Percentiles rank a stretch among this genome's conserved stretches.
phyloP scores from a whole-genome alignment of 2,113 vertebrate genomes.

The Cinclus cinclus region DNA sequence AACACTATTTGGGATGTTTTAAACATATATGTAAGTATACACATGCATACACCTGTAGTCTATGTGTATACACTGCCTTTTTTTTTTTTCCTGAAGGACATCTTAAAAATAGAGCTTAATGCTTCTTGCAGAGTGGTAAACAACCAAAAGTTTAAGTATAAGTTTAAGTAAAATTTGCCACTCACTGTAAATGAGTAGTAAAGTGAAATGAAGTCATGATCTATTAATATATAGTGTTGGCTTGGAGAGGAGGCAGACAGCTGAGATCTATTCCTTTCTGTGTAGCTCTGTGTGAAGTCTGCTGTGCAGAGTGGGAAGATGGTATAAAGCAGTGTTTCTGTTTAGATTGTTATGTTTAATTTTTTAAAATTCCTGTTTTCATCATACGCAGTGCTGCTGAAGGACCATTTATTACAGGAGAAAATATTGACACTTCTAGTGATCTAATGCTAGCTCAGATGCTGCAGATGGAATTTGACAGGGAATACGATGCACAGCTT shows the following conservation, averaged over 20 bases:
- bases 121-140: not conserved
- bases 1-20: not conserved
- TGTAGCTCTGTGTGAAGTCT: not conserved
- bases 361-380: not conserved
- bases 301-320: not conserved
- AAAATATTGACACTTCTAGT: constrained; percentile 84
- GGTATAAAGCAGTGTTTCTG: not conserved
- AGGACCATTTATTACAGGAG: constrained; percentile 74
- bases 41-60: not conserved
- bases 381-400: constrained; percentile 73
- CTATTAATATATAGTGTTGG: not conserved
- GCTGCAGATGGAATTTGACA: constrained; percentile 97
- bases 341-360: not conserved
- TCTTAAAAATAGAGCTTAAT: not conserved
- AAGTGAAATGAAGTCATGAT: not conserved
- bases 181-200: not conserved
- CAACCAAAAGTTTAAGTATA: not conserved
- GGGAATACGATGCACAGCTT: constrained; percentile 94
- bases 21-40: not conserved
- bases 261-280: not conserved
- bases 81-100: not conserved
- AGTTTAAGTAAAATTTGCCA: not conserved
- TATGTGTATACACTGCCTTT: not conserved
- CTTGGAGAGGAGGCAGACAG: not conserved
- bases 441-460: constrained; percentile 96